Evolutionary conservation across 2,888 invertebrate genomes (phyloP).

Genomic region (Oasisia sp.): DNA sequence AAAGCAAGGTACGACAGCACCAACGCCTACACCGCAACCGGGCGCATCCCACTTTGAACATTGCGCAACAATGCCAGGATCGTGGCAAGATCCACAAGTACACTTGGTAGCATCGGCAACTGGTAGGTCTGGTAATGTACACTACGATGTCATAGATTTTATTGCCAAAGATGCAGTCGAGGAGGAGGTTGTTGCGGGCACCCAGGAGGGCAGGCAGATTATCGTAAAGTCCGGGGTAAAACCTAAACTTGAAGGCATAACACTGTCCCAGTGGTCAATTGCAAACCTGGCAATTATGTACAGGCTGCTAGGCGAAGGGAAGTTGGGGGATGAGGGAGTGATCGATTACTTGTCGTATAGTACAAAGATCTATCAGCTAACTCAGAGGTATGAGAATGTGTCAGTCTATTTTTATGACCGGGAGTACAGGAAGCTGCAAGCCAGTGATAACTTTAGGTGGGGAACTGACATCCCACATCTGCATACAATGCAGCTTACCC

Average conservation of each 20-base stretch:
- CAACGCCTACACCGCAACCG: background rate
- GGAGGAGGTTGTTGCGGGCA: background rate
- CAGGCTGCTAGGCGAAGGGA: background rate
- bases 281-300: background rate
- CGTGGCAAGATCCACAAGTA: background rate
- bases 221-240: background rate
- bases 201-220: background rate
- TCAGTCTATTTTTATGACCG: background rate
- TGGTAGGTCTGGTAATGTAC: background rate
- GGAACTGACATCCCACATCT: background rate
- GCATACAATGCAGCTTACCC: background rate
- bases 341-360: background rate
- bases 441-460: background rate
- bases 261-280: background rate
- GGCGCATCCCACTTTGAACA: background rate
- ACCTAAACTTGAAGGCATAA: background rate
- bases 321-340: background rate
- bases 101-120: background rate
- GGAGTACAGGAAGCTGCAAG: background rate
- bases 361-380: background rate
- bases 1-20: background rate
- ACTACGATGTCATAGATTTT: background rate
- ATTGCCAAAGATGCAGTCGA: background rate
- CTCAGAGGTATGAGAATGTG: background rate
- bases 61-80: background rate